Conservation (phyloP, 2,113 vertebrate genomes). For the Pseudorasbora parva region DNA sequence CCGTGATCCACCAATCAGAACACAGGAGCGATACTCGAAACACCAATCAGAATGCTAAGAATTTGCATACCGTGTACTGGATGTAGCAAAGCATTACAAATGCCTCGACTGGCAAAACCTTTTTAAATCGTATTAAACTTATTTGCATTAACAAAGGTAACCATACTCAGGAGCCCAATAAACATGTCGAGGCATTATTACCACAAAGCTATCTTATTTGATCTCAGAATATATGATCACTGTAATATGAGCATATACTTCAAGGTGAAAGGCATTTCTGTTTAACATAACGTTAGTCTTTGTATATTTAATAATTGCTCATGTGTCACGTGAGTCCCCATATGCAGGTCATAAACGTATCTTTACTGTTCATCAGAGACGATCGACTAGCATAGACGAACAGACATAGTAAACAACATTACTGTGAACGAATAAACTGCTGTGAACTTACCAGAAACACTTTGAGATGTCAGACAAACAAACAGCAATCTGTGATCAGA, state of each 20-base stretch:
- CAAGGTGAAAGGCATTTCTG: slow-evolving; percentile 33
- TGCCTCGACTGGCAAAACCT: neutral
- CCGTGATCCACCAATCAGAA: slow-evolving; percentile 20
- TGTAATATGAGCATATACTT: neutral
- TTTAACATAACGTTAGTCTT: slow-evolving; percentile 6
- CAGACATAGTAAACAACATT: neutral
- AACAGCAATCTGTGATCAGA: slow-evolving; percentile 20
- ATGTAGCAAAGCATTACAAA: neutral
- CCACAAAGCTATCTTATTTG: neutral
- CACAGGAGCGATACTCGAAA: neutral
- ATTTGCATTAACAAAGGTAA: neutral
- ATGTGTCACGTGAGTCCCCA: slow-evolving; percentile 4
- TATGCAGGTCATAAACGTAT: neutral
- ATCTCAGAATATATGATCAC: neutral
- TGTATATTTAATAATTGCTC: neutral
- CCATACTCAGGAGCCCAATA: neutral
- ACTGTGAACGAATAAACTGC: neutral
- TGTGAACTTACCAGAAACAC: slow-evolving; percentile 29
- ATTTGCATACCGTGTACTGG: neutral
- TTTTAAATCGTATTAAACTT: neutral
- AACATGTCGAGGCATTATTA: neutral
- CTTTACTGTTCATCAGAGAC: neutral
- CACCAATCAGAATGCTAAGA: slow-evolving; percentile 10
- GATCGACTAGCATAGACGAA: neutral
- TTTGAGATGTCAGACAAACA: slow-evolving; percentile 29